These are phyloP conservation scores for Mormoops blainvillei DNA, from an alignment of 2,113 vertebrate species.

Conservation along the genomic window DNA sequence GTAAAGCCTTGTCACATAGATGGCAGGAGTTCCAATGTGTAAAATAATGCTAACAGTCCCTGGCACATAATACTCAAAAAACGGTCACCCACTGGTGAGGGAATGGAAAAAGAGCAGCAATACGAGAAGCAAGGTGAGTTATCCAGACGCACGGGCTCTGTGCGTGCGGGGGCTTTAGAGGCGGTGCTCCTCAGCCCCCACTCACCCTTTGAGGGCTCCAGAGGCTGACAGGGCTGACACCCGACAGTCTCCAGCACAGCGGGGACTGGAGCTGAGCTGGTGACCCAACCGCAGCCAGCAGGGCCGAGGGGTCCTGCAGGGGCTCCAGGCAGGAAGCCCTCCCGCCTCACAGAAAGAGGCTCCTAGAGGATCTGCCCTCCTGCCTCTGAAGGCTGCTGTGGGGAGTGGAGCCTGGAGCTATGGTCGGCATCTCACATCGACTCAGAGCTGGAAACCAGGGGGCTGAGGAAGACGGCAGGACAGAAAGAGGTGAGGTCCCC, in stretches of 20 bases:
- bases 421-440: rapidly evolving
- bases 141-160: rapidly evolving
- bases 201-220: rapidly evolving
- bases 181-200: too few species aligned
- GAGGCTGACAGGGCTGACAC: too few species aligned
- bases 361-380: background rate
- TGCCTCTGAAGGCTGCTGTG: background rate
- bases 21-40: rapidly evolving
- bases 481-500: background rate
- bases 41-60: rapidly evolving
- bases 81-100: rapidly evolving
- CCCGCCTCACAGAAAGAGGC: background rate
- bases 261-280: background rate
- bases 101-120: background rate
- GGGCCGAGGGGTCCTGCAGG: too few species aligned
- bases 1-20: rapidly evolving
- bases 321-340: background rate
- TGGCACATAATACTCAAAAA: rapidly evolving
- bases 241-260: background rate
- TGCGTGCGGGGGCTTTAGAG: background rate
- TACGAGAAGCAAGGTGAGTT: background rate
- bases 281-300: background rate
- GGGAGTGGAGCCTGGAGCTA: background rate
- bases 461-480: background rate
- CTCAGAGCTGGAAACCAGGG: background rate